Evolutionary conservation across 2,888 invertebrate species (phyloP), one percentile per base, ranked within the genome.

Genomic region (Tetragonula carbonaria): DNA sequence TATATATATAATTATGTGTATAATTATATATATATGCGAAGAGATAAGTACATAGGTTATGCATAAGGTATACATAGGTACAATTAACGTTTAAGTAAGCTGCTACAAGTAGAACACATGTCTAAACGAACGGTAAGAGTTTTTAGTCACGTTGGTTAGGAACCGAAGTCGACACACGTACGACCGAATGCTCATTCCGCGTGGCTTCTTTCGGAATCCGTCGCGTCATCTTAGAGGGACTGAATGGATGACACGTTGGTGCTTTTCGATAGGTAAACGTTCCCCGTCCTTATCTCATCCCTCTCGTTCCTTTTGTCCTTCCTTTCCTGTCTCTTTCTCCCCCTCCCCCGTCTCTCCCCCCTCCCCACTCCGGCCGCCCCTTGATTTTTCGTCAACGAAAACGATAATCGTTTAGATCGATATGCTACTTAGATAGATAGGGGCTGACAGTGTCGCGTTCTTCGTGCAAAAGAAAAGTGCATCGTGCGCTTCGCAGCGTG

Each of bases 181-280:
- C 55, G 75, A 62, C 63, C 8, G 53, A 70, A 83, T 77, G 74
- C 82, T 82, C 78, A 77, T 79, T 70, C 55, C 63, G 50, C 67
- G 78, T 65, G 87, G 75, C 57, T 73, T 75, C 70, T 77, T 51
- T 65, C 16, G 55, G 38, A 78, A 75, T 84, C 67, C 76, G 70
- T 74, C 80, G 81, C 73, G 75, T 87, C 70, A 71, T 75, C 63
- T 45, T 78, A 72, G 14, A 59, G 45, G 65, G 45, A 81, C 78
- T 76, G 45, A 71, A 74, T 67, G 68, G 74, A 74, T 62, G 74
- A 86, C 74, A 72, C 71, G 67, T 84, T 86, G 88, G 86, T 88
- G 88, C 88, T 88, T 86, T 78, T 86, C 78, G 79, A 68, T 83
- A 88, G 86, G 73, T 80, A 77, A 86, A 86, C 82, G 63, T 85